Percentiles rank a stretch among this genome's conserved stretches.
These are phyloP conservation scores for Lagorchestes hirsutus DNA, from an alignment of 2,797 vertebrate species.

Conservation along the genomic window DNA sequence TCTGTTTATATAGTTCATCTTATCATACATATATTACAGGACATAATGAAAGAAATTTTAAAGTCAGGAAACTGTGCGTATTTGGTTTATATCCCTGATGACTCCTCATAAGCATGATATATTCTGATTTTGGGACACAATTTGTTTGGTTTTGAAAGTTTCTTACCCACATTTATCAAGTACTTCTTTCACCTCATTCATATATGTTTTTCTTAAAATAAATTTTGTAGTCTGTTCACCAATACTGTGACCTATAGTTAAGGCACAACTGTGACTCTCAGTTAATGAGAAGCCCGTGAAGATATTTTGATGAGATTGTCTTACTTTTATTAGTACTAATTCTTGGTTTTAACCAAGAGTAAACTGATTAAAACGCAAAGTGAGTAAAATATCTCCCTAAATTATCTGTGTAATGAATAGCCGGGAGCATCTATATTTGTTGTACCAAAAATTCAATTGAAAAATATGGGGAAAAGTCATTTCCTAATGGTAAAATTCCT, in stretches of 20 bases:
- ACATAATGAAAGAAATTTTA: not conserved
- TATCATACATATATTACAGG: not conserved
- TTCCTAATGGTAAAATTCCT: too few species aligned
- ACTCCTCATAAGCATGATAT: not conserved
- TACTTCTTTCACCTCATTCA: not conserved
- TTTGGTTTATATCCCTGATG: constrained; percentile 19
- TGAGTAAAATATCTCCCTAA: too few species aligned
- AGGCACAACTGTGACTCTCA: too few species aligned
- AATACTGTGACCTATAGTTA: not conserved
- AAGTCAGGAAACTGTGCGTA: not conserved
- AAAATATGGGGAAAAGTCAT: too few species aligned
- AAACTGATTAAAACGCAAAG: too few species aligned
- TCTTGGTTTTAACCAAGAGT: not conserved
- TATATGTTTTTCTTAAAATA: too few species aligned
- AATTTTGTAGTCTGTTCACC: too few species aligned
- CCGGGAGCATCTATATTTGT: too few species aligned
- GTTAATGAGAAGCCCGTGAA: too few species aligned
- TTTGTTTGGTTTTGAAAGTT: constrained; percentile 14
- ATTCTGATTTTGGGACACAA: constrained; percentile 7
- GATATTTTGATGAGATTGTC: too few species aligned
- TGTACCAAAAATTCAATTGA: too few species aligned
- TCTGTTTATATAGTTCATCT: constrained; percentile 12
- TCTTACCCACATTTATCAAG: constrained; percentile 23
- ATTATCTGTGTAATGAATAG: too few species aligned
- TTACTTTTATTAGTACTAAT: not conserved